Conservation (phyloP, 2,797 vertebrate genomes). For the Poeciliopsis infans region DNA sequence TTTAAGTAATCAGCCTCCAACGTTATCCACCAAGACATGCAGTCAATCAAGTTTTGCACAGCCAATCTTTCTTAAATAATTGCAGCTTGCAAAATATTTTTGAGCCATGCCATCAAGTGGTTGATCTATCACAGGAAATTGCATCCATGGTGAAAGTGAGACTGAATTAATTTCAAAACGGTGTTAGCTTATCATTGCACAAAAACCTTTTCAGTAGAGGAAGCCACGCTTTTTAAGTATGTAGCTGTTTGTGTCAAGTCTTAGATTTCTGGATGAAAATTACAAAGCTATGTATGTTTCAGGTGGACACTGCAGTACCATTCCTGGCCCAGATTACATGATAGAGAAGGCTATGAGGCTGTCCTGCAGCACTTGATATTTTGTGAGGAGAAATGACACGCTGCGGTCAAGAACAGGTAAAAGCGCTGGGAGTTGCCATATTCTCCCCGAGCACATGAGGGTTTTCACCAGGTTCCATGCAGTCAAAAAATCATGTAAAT, state of each 20-base stretch:
- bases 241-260: not conserved
- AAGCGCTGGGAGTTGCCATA: not conserved
- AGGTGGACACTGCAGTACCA: not conserved
- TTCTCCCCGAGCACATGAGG: rapidly evolving
- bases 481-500: not conserved
- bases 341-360: not conserved
- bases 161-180: not conserved
- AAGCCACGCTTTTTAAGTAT: not conserved
- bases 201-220: not conserved
- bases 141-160: not conserved
- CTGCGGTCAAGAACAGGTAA: not conserved
- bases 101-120: not conserved
- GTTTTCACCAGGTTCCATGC: not conserved
- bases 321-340: not conserved
- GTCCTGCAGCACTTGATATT: not conserved
- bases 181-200: not conserved
- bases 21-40: not conserved
- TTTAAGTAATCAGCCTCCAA: not conserved
- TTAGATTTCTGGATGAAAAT: not conserved
- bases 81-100: not conserved
- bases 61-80: not conserved
- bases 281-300: not conserved
- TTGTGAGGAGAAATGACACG: not conserved
- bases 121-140: not conserved
- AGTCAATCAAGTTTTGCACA: not conserved